These are phyloP conservation scores for Ophiodon elongatus DNA, from an alignment of 2,113 vertebrate species.

Conservation along the genomic window DNA sequence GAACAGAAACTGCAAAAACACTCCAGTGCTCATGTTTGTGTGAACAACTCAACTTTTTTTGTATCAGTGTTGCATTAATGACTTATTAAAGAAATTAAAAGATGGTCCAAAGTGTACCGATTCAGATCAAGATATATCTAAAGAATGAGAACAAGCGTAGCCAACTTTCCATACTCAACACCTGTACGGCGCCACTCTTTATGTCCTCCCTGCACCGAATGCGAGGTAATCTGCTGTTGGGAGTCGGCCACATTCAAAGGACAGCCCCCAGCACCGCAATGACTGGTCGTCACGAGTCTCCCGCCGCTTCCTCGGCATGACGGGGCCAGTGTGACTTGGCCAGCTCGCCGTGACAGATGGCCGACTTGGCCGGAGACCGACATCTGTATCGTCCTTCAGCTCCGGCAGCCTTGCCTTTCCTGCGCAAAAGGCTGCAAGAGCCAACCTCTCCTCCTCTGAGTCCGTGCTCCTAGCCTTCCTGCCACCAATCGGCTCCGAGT, in stretches of 20 bases:
- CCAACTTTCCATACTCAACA: not conserved
- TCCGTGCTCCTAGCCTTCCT: slow-evolving; percentile 47
- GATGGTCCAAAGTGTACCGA: not conserved
- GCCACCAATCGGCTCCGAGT: slow-evolving; percentile 59
- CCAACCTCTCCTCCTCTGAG: slow-evolving; percentile 49
- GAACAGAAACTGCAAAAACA: not conserved
- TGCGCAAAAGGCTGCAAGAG: slow-evolving; percentile 49
- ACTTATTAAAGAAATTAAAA: not conserved
- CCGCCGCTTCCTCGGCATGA: slow-evolving; percentile 7
- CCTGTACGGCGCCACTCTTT: not conserved
- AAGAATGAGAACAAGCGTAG: not conserved
- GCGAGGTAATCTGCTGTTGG: slow-evolving; percentile 25
- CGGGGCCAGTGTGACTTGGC: slow-evolving; percentile 60
- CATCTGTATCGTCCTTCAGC: slow-evolving; percentile 74
- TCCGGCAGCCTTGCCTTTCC: slow-evolving; percentile 55
- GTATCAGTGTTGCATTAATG: not conserved
- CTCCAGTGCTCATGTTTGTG: not conserved
- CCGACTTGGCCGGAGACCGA: slow-evolving; percentile 65
- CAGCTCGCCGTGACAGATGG: slow-evolving; percentile 69
- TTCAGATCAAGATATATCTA: slow-evolving; percentile 12
- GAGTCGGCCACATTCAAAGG: slow-evolving; percentile 31
- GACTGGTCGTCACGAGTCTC: slow-evolving; percentile 56
- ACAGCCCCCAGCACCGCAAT: slow-evolving; percentile 50
- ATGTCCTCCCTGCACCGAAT: slow-evolving; percentile 11
- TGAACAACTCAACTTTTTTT: not conserved